Conservation (phyloP, 2,888 invertebrate species). For the Ormyrus labotus region DNA sequence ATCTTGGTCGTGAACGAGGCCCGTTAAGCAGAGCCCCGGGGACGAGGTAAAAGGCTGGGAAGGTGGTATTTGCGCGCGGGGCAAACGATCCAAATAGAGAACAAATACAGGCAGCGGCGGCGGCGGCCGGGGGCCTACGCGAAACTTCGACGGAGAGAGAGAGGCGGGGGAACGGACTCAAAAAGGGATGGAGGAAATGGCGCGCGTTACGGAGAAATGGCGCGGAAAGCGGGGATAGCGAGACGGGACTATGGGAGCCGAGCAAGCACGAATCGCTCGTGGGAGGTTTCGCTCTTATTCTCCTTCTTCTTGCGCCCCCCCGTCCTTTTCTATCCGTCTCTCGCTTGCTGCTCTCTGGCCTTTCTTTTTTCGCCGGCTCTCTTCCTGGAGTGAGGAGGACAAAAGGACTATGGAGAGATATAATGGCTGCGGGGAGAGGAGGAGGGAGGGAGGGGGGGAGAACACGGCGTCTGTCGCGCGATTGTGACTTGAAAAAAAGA, state of each 20-base stretch:
- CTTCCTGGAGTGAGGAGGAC: slow-evolving; percentile 64
- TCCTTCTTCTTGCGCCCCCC: slow-evolving; percentile 45
- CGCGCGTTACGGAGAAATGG: slow-evolving; percentile 76
- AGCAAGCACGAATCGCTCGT: slow-evolving; percentile 66
- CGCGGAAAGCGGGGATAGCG: slow-evolving; percentile 76
- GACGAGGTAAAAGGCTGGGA: slow-evolving; percentile 60
- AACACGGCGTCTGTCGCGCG: slow-evolving; percentile 34
- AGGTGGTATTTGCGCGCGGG: slow-evolving; percentile 74
- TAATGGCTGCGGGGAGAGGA: slow-evolving; percentile 63
- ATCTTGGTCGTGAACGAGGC: slow-evolving; percentile 63
- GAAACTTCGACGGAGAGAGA: background rate
- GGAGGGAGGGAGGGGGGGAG: slow-evolving; percentile 61
- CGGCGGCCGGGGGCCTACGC: background rate
- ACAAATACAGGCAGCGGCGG: slow-evolving; percentile 63
- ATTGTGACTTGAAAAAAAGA: slow-evolving; percentile 43
- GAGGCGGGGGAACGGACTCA: slow-evolving; percentile 60
- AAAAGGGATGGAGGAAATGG: slow-evolving; percentile 74
- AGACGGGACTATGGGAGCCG: slow-evolving; percentile 68
- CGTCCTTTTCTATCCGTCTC: slow-evolving; percentile 34
- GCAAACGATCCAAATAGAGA: slow-evolving; percentile 75
- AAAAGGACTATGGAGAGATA: slow-evolving; percentile 61
- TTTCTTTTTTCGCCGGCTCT: slow-evolving; percentile 15
- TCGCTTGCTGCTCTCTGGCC: background rate
- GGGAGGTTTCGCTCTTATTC: slow-evolving; percentile 65
- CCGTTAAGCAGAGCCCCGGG: slow-evolving; percentile 57